Evolutionary conservation across 2,113 vertebrate species (phyloP).

Genomic region (Mustelus asterias): DNA sequence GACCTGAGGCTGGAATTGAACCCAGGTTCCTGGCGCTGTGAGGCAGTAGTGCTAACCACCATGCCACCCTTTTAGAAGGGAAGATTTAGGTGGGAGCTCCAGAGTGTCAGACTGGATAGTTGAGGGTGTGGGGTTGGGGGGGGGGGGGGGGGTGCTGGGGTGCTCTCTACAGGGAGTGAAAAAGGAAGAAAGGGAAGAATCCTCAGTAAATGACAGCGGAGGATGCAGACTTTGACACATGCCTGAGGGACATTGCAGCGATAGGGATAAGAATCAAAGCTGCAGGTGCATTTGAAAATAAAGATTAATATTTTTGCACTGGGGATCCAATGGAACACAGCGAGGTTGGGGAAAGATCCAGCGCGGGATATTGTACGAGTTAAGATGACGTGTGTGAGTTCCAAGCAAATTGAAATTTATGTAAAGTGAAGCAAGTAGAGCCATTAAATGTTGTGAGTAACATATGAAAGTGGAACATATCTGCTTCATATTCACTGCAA

Average conservation of each 20-base stretch:
- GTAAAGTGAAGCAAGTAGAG: neutral
- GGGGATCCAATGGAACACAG: neutral
- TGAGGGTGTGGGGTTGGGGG: too few species aligned
- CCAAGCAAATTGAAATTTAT: neutral
- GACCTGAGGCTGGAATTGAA: too few species aligned
- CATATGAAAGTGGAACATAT: neutral
- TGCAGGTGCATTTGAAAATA: neutral
- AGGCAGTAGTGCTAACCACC: too few species aligned
- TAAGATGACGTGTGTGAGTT: neutral
- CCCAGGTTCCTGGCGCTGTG: too few species aligned
- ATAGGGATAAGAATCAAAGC: neutral
- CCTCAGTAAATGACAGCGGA: neutral
- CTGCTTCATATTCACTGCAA: neutral
- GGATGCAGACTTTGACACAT: neutral
- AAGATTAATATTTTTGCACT: neutral
- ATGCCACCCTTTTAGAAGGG: too few species aligned
- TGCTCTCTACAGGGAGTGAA: too few species aligned
- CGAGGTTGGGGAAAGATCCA: neutral
- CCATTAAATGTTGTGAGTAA: neutral
- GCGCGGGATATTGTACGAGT: neutral
- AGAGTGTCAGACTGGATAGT: neutral
- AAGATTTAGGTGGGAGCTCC: neutral
- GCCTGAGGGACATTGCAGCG: neutral
- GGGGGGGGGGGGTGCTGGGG: neutral
- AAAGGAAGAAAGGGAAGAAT: neutral